Percentiles rank a stretch among this genome's conserved stretches.
Evolutionary conservation across 2,113 vertebrate genomes (phyloP).

Genomic region (Conger conger): DNA sequence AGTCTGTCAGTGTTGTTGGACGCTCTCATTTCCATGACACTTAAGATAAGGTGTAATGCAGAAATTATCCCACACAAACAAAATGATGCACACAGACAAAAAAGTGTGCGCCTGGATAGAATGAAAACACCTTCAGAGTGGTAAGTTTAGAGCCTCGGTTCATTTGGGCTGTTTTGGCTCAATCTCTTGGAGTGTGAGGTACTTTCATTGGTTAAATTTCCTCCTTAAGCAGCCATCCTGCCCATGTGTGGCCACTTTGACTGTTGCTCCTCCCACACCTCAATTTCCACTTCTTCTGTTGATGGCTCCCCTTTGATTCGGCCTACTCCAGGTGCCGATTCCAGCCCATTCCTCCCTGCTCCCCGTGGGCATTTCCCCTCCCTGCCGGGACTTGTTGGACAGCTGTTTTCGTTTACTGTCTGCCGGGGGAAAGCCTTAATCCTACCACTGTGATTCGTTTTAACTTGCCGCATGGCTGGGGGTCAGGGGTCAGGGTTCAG

Average conservation of each 20-base stretch:
- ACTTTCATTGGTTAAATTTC: neutral
- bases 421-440: neutral
- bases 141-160: neutral
- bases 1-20: neutral
- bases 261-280: neutral
- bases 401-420: neutral
- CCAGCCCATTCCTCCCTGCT: neutral
- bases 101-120: too few relatives aligned
- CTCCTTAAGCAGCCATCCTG: neutral
- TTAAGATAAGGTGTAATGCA: neutral
- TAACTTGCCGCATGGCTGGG: neutral
- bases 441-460: neutral
- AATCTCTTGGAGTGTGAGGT: neutral
- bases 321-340: conserved; percentile 4
- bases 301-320: neutral
- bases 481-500: conserved; percentile 4
- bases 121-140: neutral
- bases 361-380: neutral
- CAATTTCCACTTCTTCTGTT: neutral
- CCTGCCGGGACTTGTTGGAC: neutral
- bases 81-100: too few relatives aligned
- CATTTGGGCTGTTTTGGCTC: neutral
- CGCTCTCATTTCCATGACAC: neutral
- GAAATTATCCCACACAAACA: neutral
- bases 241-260: neutral